Evolutionary conservation across 2,797 vertebrate species (phyloP), one percentile per base, ranked within the genome.

Genomic region (Menidia menidia): DNA sequence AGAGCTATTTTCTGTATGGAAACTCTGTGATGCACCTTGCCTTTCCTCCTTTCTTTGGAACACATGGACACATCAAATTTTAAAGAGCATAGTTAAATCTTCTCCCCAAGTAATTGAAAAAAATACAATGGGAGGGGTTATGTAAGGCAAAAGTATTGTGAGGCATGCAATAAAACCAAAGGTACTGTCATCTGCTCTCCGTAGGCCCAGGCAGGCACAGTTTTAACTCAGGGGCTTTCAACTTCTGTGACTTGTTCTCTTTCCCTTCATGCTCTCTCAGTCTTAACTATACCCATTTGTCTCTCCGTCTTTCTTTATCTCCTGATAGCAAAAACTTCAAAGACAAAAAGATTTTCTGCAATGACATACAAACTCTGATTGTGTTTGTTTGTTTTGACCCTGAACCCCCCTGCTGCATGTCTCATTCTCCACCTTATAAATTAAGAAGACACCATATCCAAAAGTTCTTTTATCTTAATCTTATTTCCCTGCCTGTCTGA

Each of bases 171-270:
- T 88, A 78, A 78, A 87, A 39, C 7, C 84, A 88, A 87, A 88
- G 92, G 83, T 87, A 85, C 91, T 92, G 89, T 91, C 88, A 90
- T 92, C 78, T 87, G 87, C 87, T 91, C 86, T 90, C 88, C 89
- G 84, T 88, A 90, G 89, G 84, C 91, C 85, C 74, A 87, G 79
- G 71, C 79, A 89, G 78, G 85, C 87, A 85, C 83, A 87, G 83
- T 68, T 89, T 89, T 87, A 90, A 90, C 88, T 92, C 88, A 87
- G 84, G 90, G 90, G 87, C 89, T 92, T 92, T 84, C 64, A 81
- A 87, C 81, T 87, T 90, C 87, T 87, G 35, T 84, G 84, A 87
- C 82, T 83, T 57, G 60, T 75, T 89, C 85, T 73, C 73, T 80
- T 88, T 91, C 85, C 82, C 84, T 87, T 13, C 72, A 74, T 77